phyloP scores from a whole-genome alignment of 2,113 vertebrate genomes.

The Urocitellus parryii region DNA sequence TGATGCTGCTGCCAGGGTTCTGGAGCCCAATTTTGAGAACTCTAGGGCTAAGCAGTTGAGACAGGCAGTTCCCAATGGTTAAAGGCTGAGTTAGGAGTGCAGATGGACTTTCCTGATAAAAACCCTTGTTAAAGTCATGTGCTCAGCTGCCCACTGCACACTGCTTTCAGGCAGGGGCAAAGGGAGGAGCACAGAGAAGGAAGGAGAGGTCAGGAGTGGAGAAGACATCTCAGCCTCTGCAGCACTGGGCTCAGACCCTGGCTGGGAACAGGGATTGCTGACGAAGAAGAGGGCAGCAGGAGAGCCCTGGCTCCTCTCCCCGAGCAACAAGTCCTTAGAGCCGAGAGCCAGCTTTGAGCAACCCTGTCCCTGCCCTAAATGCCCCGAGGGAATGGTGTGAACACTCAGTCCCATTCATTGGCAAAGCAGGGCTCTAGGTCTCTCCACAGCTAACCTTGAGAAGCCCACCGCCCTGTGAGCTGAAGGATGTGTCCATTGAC shows the following conservation, averaged over 20 bases:
- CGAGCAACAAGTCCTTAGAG: not conserved
- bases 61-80: not conserved
- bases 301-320: not conserved
- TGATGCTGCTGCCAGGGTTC: not conserved
- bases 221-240: not conserved
- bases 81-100: not conserved
- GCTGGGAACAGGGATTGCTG: not conserved
- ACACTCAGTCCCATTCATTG: not conserved
- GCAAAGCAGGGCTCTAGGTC: not conserved
- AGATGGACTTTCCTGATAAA: not conserved
- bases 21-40: not conserved
- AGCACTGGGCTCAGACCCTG: not conserved
- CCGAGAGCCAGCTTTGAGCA: not conserved
- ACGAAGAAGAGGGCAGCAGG: not conserved
- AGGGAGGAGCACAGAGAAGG: not conserved
- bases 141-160: not conserved
- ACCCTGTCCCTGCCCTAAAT: not conserved
- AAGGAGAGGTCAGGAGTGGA: not conserved
- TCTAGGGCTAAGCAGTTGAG: not conserved
- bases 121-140: not conserved
- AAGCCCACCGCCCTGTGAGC: not conserved
- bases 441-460: not conserved
- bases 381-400: not conserved
- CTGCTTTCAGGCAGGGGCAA: not conserved
- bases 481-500: not conserved